Evolutionary conservation across 2,113 vertebrate genomes (phyloP).

Genomic region (Poeciliopsis retropinna): DNA sequence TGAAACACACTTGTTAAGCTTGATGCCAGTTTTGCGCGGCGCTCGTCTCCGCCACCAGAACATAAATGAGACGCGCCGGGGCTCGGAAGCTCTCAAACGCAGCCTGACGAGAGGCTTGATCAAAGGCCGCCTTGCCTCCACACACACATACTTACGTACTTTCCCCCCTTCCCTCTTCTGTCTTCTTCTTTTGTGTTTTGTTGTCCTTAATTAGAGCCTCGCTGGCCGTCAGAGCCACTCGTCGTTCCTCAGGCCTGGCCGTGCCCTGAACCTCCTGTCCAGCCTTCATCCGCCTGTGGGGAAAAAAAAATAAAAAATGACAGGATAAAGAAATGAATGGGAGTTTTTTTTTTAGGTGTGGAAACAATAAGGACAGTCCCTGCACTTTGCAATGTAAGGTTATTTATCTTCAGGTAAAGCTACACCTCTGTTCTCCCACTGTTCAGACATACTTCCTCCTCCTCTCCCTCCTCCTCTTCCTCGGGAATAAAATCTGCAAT

Average conservation of each 20-base stretch:
- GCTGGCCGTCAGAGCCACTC: constrained; percentile 36
- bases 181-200: constrained; percentile 42
- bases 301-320: constrained; percentile 50
- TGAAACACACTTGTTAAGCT: constrained; percentile 41
- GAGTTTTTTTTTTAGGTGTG: constrained; percentile 21
- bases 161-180: constrained; percentile 37
- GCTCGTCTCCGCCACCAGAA: constrained; percentile 37
- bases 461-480: constrained; percentile 10
- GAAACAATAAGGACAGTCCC: constrained; percentile 54
- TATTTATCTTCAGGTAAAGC: constrained; percentile 67
- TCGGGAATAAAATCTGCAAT: constrained; percentile 53
- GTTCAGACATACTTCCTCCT: constrained; percentile 20
- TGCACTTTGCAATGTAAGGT: constrained; percentile 8
- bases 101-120: constrained; percentile 61
- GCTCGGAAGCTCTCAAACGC: constrained; percentile 30
- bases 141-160: constrained; percentile 17
- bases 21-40: constrained; percentile 31
- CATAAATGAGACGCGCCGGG: constrained; percentile 37
- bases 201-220: constrained; percentile 61
- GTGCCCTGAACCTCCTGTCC: neutral
- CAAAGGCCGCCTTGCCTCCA: constrained; percentile 45
- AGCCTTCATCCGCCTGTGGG: constrained; percentile 57
- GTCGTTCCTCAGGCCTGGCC: constrained; percentile 3
- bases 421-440: constrained; percentile 40
- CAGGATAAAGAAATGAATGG: constrained; percentile 53